Conservation (phyloP, 2,797 vertebrate species). For the Halcyon leucocephala region DNA sequence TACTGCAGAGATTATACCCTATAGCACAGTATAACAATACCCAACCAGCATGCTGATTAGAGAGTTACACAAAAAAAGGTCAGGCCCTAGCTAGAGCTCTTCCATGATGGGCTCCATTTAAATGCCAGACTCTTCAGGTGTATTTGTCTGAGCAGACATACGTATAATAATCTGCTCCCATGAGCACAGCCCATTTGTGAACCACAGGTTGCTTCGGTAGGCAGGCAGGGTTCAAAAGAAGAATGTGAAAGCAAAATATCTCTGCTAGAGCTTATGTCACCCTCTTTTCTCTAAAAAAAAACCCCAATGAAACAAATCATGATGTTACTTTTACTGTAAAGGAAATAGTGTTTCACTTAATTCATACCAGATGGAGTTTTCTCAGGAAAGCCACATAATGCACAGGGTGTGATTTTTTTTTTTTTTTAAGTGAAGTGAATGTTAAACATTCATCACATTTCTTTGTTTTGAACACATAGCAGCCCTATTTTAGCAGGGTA, state of each 20-base stretch:
- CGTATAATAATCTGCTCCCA: slow-evolving; percentile 57
- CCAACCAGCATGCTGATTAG: slow-evolving; percentile 58
- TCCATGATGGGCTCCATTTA: background rate
- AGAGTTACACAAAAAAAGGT: slow-evolving; percentile 55
- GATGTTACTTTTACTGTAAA: slow-evolving; percentile 43
- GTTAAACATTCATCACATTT: slow-evolving; percentile 51
- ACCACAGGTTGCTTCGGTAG: slow-evolving; percentile 28
- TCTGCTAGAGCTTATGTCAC: slow-evolving; percentile 30
- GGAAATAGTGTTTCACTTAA: slow-evolving; percentile 40
- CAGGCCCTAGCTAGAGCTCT: slow-evolving; percentile 33
- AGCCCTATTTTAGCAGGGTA: slow-evolving; percentile 27
- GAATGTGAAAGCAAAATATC: slow-evolving; percentile 43
- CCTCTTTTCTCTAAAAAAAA: slow-evolving; percentile 1
- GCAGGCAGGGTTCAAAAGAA: slow-evolving; percentile 45
- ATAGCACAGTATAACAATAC: slow-evolving; percentile 50
- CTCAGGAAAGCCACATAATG: slow-evolving; percentile 63
- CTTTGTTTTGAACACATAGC: slow-evolving; percentile 52
- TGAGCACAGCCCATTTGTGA: slow-evolving; percentile 44
- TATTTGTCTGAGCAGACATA: slow-evolving; percentile 40
- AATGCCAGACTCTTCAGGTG: slow-evolving; percentile 55
- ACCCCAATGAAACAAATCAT: background rate
- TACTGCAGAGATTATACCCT: slow-evolving; percentile 29
- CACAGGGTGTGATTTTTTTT: slow-evolving; percentile 42
- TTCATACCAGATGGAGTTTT: slow-evolving; percentile 61
- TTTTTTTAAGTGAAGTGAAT: slow-evolving; percentile 48